Base-by-base conservation (phyloP, 2,797 vertebrate species). In the Malacoctenus gilli region DNA sequence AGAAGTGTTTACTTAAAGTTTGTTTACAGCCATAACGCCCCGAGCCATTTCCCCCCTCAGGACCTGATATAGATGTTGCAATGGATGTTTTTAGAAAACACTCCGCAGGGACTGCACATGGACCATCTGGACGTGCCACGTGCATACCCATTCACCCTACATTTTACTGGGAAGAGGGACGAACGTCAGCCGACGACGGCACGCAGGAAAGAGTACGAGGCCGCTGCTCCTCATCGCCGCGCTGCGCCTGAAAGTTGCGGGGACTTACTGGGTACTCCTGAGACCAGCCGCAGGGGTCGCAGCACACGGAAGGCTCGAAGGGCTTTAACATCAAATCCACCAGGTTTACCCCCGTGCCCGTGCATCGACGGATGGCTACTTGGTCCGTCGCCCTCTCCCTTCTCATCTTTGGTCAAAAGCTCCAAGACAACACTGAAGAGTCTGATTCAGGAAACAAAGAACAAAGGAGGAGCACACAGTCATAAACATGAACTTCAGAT, bases 341-440 rank as follows among this genome's bases (percentile, higher is more conserved):
- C 96, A 42, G 95, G 87, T 88, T 98, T 98, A 52, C 96, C 95
- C 60, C 93, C 92, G 0, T 96, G 95, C 58, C 94, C 95, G 38
- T 93, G 93, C 66, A 77, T 79, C 0, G 91, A 59, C 9, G 82
- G 71, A 41, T 85, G 84, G n/a, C 54, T 68, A 42, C 91, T 19
- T 91, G 93, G 38, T 32, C 30, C 30, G 38, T 32, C 30, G 9
- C 71, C 89, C 58, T 89, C 89, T 87, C 65, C 86, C 91, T 90
- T 92, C 82, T 95, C 95, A 81, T 98, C 97, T 97, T 93, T 93
- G 90, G 97, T 95, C 94, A 99, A 89, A 93, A 98, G 87, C 94
- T 99, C 97, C 94, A 99, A 91, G 89, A 95, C 94, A 90, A 99
- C 97, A 93, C 97, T 99, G 91, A 99, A 98, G 90, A 99, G 87